Conservation (phyloP, 2,113 vertebrate genomes). For the Prolemur simus region DNA sequence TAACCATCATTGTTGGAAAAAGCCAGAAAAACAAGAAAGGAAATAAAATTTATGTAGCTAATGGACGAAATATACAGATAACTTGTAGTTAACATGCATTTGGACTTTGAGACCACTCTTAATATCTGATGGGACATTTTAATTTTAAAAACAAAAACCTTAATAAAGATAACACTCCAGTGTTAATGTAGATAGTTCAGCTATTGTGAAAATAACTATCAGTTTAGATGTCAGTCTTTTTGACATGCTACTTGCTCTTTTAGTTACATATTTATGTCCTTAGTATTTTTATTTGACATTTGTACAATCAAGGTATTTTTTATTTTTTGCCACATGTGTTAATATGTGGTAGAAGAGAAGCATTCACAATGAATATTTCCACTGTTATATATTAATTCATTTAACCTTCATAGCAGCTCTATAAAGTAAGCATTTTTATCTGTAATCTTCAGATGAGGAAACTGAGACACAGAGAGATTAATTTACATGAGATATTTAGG, state of each 20-base stretch:
- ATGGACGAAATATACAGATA: neutral
- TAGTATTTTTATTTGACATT: neutral
- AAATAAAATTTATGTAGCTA: neutral
- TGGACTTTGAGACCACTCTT: neutral
- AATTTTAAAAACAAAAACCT: constrained; percentile 39
- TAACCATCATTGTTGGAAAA: neutral
- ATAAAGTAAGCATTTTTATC: neutral
- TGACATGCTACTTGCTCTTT: constrained; percentile 1
- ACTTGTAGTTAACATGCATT: neutral
- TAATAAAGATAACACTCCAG: neutral
- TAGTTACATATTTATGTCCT: neutral
- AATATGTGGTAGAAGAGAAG: neutral
- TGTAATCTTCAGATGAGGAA: neutral
- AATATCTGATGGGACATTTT: neutral
- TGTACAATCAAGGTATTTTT: neutral
- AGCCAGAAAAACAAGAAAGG: constrained; percentile 17
- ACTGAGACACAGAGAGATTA: neutral
- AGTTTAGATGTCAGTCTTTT: neutral
- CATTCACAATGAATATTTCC: constrained; percentile 8
- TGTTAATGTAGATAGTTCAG: neutral
- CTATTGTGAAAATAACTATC: neutral
- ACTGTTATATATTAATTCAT: neutral
- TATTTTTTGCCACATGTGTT: neutral
- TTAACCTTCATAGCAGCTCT: neutral
- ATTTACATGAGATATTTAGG: neutral